Conservation (phyloP, 1,140 invertebrate genomes). For the Steinernema khuongi region DNA sequence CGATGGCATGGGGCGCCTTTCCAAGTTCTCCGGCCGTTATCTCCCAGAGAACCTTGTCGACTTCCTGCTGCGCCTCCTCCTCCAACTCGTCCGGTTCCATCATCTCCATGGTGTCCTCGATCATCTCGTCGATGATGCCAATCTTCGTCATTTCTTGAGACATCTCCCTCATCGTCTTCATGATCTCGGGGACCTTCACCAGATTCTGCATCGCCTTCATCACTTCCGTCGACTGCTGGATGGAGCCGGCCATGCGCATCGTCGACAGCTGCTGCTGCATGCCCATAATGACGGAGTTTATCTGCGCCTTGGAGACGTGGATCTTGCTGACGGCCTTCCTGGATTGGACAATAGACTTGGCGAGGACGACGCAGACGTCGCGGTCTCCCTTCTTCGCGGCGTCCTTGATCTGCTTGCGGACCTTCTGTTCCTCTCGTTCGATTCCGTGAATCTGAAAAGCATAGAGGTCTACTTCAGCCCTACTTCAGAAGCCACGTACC, state of each 20-base stretch:
- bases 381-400: slow-evolving; percentile 91
- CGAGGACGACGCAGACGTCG: slow-evolving; percentile 85
- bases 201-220: slow-evolving; percentile 89
- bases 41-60: slow-evolving; percentile 93
- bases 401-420: slow-evolving; percentile 75
- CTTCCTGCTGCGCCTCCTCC: slow-evolving; percentile 83
- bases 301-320: slow-evolving; percentile 89
- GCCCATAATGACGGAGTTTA: slow-evolving; percentile 90
- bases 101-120: slow-evolving; percentile 90
- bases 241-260: slow-evolving; percentile 78
- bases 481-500: background rate
- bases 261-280: slow-evolving; percentile 96
- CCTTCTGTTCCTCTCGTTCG: slow-evolving; percentile 92
- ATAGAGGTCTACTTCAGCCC: background rate
- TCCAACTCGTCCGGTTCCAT: slow-evolving; percentile 83
- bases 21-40: slow-evolving; percentile 73
- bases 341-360: slow-evolving; percentile 87
- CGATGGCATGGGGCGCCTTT: slow-evolving; percentile 47
- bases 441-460: slow-evolving; percentile 73
- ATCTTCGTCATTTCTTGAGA: slow-evolving; percentile 98
- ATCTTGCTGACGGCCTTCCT: slow-evolving; percentile 77
- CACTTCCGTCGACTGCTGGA: slow-evolving; percentile 86
- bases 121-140: slow-evolving; percentile 98
- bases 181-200: slow-evolving; percentile 72
- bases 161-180: slow-evolving; percentile 89